Conservation (phyloP, 2,113 vertebrate species). For the Caranx ignobilis region DNA sequence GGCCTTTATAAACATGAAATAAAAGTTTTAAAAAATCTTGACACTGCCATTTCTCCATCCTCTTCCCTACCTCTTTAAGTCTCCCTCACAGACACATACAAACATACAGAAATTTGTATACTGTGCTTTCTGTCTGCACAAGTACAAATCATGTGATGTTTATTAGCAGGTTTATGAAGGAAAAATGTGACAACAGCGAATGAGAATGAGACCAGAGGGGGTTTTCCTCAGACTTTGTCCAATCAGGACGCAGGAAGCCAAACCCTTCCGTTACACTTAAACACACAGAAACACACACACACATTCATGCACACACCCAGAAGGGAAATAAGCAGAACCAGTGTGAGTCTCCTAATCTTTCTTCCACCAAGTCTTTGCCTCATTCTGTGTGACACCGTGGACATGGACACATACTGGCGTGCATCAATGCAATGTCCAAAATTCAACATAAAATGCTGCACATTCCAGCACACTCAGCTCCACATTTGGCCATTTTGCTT, state of each 20-base stretch:
- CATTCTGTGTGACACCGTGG: constrained; percentile 38
- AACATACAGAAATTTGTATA: not conserved
- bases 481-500: constrained; percentile 20
- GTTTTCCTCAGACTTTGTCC: constrained; percentile 70
- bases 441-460: not conserved
- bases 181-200: constrained; percentile 62
- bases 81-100: not conserved
- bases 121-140: constrained; percentile 9
- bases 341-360: constrained; percentile 56
- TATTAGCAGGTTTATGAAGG: constrained; percentile 56
- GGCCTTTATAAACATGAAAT: constrained; percentile 39
- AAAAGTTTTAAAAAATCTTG: constrained; percentile 33
- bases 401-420: constrained; percentile 22
- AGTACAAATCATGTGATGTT: constrained; percentile 54
- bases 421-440: not conserved
- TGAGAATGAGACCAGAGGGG: constrained; percentile 50
- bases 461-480: constrained; percentile 29
- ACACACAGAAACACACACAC: constrained; percentile 11
- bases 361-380: constrained; percentile 54
- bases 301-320: constrained; percentile 46
- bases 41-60: not conserved
- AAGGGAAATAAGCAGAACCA: constrained; percentile 40
- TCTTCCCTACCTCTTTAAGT: not conserved
- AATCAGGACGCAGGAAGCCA: constrained; percentile 75
- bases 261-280: constrained; percentile 71